Evolutionary conservation across 2,888 invertebrate genomes (phyloP), one percentile per base, ranked within the genome.

Genomic region (Parnassius mnemosyne): DNA sequence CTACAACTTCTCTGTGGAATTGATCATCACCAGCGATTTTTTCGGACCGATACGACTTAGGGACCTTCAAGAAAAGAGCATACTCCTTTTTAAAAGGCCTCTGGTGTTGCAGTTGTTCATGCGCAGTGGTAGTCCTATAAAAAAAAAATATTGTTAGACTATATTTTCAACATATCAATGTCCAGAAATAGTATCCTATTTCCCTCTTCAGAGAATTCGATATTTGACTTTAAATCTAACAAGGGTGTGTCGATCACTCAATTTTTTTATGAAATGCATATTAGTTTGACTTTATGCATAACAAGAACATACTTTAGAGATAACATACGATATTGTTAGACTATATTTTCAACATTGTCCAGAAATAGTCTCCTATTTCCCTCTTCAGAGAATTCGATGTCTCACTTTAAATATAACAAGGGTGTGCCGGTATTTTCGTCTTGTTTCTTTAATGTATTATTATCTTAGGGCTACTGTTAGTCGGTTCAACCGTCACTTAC

Each of bases 401-500:
- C 54, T 56, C 56, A 41, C 11, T 50, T 34, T 63, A 55, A 57
- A 57, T 16, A 41, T 16, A 46, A 57, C 57, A 41, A 54, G 50
- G 53, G 43, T 42, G 44, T 58, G 16, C 20, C 46, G 16, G 58
- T 58, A 16, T 25, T 13, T 54, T 53, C 56, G 52, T 61, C 57
- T 61, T 53, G 53, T 57, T 61, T 52, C 20, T 61, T 16, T 61
- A 61, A 47, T 57, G 50, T 58, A 10, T 57, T 50, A 47, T 54
- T 54, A 54, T 56, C 46, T 47, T 64, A 20, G 52, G 41, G 55
- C 63, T 61, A 58, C 61, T 54, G 51, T 59, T 54, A 42, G 66
- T 67, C 66, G 65, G 64, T 68, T 65, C 69, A 71, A 75, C 69
- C 72, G 70, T 70, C 68, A 71, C 65, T 74, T 71, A 67, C 69